phyloP scores from a whole-genome alignment of 2,888 invertebrate genomes.

The Pseudococcus jackbeardsleyi region DNA sequence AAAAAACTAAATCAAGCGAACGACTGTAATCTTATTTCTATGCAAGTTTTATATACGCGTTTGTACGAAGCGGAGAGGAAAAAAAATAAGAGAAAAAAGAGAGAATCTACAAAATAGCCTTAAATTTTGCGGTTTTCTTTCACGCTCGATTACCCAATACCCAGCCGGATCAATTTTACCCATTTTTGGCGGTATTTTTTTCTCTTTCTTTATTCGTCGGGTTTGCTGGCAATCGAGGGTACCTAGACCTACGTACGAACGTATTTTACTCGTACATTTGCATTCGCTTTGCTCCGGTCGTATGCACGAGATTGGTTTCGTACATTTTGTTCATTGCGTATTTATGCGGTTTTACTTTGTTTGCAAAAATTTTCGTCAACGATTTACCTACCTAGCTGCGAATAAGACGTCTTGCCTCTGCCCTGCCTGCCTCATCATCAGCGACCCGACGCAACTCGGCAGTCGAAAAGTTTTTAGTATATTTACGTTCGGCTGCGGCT shows the following conservation, averaged over 20 bases:
- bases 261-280: background rate
- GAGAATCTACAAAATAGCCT: slow-evolving; percentile 23
- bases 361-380: slow-evolving; percentile 8
- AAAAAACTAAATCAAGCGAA: slow-evolving; percentile 47
- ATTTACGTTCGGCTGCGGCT: background rate
- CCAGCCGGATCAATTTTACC: slow-evolving; percentile 20
- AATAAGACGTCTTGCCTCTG: no score
- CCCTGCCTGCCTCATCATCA: no score
- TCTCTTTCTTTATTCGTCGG: background rate
- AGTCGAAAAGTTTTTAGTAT: slow-evolving; percentile 25
- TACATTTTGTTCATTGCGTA: slow-evolving; percentile 16
- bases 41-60: slow-evolving; percentile 43
- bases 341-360: slow-evolving; percentile 16
- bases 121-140: slow-evolving; percentile 54
- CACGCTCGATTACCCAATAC: slow-evolving; percentile 46
- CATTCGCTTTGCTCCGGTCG: no score
- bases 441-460: background rate
- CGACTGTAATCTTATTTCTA: slow-evolving; percentile 52
- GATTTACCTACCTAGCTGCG: background rate
- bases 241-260: background rate
- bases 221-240: background rate
- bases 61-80: background rate
- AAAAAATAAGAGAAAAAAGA: background rate
- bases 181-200: slow-evolving; percentile 18
- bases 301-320: background rate